Evolutionary conservation across 2,888 invertebrate species (phyloP).

Genomic region (Didymodactylos carnosus): DNA sequence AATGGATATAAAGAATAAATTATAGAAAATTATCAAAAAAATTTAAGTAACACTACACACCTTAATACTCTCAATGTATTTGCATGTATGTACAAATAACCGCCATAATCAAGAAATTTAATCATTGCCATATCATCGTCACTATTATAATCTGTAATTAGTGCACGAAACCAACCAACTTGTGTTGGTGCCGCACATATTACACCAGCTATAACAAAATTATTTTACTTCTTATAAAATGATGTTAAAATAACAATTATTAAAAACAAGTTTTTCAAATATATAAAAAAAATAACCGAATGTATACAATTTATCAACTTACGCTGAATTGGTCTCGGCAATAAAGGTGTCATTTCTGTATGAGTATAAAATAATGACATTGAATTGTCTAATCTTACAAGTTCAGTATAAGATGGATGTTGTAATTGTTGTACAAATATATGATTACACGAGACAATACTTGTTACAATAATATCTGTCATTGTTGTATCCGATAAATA

Average conservation of each 20-base stretch:
- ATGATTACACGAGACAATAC: conserved; percentile 63
- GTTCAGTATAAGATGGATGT: conserved; percentile 70
- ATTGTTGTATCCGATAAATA: conserved; percentile 71
- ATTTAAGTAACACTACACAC: conserved; percentile 17
- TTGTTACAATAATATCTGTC: conserved; percentile 72
- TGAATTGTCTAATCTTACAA: conserved; percentile 53
- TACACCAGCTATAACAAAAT: conserved; percentile 55
- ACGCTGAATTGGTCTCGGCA: conserved; percentile 36
- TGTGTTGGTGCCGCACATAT: conserved; percentile 67
- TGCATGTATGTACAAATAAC: conserved; percentile 59
- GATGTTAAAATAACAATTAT: too few species aligned
- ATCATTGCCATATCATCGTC: conserved; percentile 42
- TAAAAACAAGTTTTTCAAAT: too few species aligned
- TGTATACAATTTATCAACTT: neutral
- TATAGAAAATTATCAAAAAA: neutral
- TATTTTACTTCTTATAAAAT: too few species aligned
- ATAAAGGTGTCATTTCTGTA: conserved; percentile 50
- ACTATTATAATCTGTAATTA: conserved; percentile 50
- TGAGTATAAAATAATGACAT: conserved; percentile 64
- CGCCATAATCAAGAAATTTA: conserved; percentile 81
- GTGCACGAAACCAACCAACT: conserved; percentile 66
- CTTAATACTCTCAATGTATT: conserved; percentile 64
- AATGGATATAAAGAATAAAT: conserved; percentile 4
- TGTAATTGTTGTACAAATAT: conserved; percentile 83
- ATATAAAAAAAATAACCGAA: neutral